phyloP scores from a whole-genome alignment of 2,888 invertebrate genomes.

The Parnassius smintheus region DNA sequence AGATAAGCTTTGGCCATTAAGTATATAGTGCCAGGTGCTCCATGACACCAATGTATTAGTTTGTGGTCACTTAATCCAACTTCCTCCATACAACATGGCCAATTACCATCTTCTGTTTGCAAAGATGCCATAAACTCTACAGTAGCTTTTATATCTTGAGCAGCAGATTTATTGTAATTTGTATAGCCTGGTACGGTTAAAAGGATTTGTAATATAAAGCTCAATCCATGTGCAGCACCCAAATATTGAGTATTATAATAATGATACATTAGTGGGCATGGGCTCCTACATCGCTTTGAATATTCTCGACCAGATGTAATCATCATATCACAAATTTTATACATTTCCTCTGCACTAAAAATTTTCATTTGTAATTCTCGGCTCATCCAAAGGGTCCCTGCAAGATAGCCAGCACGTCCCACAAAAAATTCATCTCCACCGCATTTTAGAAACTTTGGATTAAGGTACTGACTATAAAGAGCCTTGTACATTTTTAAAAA shows the following conservation, averaged over 20 bases:
- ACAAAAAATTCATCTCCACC: constrained; percentile 93
- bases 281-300: constrained; percentile 78
- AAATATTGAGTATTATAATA: constrained; percentile 88
- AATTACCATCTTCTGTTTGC: constrained; percentile 87
- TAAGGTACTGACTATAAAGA: constrained; percentile 55
- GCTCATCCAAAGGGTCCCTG: constrained; percentile 87
- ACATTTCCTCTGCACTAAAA: constrained; percentile 70
- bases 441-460: constrained; percentile 79
- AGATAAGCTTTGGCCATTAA: constrained; percentile 90
- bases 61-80: constrained; percentile 82
- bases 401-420: constrained; percentile 91
- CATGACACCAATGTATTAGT: constrained; percentile 95
- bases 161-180: constrained; percentile 73
- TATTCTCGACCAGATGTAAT: constrained; percentile 87
- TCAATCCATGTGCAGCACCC: constrained; percentile 83
- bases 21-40: constrained; percentile 91
- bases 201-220: constrained; percentile 81
- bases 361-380: constrained; percentile 74
- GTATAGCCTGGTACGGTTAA: constrained; percentile 77
- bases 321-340: constrained; percentile 85
- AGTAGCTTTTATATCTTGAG: constrained; percentile 81
- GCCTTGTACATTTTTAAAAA: constrained; percentile 63
- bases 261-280: constrained; percentile 88
- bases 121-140: constrained; percentile 85
- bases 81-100: constrained; percentile 88